Evolutionary conservation across 2,113 vertebrate genomes (phyloP).

Genomic region (Plecturocebus donacophilus): DNA sequence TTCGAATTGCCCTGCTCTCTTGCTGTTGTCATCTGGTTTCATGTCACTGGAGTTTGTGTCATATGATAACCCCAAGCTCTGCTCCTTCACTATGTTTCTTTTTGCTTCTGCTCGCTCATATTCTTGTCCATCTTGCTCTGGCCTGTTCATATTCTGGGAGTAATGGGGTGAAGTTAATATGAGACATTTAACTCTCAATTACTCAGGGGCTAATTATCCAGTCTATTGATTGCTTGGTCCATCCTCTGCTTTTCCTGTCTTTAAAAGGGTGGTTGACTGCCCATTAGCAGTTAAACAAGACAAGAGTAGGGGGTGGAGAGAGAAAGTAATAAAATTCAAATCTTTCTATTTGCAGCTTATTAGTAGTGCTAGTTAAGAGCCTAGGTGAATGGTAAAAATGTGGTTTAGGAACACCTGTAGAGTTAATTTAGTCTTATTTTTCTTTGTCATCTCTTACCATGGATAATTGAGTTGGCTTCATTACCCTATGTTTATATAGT

Average conservation of each 20-base stretch:
- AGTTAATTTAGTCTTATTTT: conserved; percentile 67
- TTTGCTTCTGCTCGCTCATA: neutral
- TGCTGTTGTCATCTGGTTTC: conserved; percentile 5
- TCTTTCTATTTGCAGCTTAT: conserved; percentile 65
- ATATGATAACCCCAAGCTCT: neutral
- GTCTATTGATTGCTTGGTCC: conserved; percentile 72
- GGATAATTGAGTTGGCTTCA: conserved; percentile 74
- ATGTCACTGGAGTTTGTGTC: neutral
- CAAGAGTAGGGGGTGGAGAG: conserved; percentile 50
- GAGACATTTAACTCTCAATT: conserved; percentile 74
- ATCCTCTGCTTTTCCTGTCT: conserved; percentile 69
- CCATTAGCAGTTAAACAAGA: conserved; percentile 65
- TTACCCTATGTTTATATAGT: conserved; percentile 70
- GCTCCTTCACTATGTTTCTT: neutral
- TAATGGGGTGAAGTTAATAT: conserved; percentile 78
- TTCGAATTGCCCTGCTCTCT: conserved; percentile 20
- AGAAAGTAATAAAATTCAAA: conserved; percentile 70
- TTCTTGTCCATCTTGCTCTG: conserved; percentile 47
- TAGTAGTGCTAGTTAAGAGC: conserved; percentile 59
- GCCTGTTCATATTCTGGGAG: conserved; percentile 71
- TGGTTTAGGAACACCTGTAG: conserved; percentile 63
- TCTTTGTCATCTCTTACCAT: conserved; percentile 68
- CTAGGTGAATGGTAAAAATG: conserved; percentile 62
- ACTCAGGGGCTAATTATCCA: conserved; percentile 77
- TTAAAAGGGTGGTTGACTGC: conserved; percentile 71